phyloP scores from a whole-genome alignment of 2,113 vertebrate species.

The Furnarius figulus region DNA sequence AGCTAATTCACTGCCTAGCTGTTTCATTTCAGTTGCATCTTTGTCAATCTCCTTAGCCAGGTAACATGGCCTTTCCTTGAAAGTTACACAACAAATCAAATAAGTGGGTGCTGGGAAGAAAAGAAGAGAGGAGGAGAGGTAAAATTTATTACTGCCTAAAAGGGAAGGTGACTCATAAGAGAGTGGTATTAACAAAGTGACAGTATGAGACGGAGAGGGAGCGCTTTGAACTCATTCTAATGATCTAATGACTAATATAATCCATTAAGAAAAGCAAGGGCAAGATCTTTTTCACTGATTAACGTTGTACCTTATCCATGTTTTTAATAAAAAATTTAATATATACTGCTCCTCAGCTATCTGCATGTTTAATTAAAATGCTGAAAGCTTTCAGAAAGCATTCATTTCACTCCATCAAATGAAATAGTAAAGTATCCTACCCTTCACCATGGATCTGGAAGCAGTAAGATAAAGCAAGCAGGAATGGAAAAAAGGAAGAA shows the following conservation, averaged over 20 bases:
- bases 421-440: neutral
- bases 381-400: slow-evolving; percentile 35
- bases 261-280: slow-evolving; percentile 73
- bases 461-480: neutral
- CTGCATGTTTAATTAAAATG: slow-evolving; percentile 70
- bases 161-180: slow-evolving; percentile 70
- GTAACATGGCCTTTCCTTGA: slow-evolving; percentile 62
- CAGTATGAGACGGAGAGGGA: slow-evolving; percentile 40
- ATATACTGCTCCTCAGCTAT: slow-evolving; percentile 54
- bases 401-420: slow-evolving; percentile 19
- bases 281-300: slow-evolving; percentile 70
- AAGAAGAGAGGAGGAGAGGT: neutral
- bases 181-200: slow-evolving; percentile 62
- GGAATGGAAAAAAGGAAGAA: neutral
- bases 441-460: neutral
- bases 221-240: slow-evolving; percentile 62
- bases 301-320: slow-evolving; percentile 53
- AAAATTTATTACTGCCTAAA: slow-evolving; percentile 71
- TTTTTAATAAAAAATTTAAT: slow-evolving; percentile 74
- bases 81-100: slow-evolving; percentile 66
- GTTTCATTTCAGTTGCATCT: slow-evolving; percentile 44
- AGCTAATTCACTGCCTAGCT: slow-evolving; percentile 40
- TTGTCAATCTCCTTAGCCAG: slow-evolving; percentile 55
- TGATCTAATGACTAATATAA: slow-evolving; percentile 73
- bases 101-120: slow-evolving; percentile 4